Evolutionary conservation across 2,113 vertebrate genomes (phyloP), one percentile per base, ranked within the genome.

Genomic region (Melospiza melodia): DNA sequence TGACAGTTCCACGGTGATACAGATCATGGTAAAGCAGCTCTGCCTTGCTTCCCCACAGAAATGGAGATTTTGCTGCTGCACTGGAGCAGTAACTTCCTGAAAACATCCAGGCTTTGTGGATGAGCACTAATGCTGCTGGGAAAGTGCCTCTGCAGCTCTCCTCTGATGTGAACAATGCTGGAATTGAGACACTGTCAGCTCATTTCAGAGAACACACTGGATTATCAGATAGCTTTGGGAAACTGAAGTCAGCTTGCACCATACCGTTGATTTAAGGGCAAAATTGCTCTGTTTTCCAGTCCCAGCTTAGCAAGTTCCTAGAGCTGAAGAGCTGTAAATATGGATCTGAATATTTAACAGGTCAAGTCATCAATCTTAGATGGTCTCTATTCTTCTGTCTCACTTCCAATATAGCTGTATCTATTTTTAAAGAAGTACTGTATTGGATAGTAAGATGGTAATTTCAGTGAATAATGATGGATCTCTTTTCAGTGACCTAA

Each of bases 281-380:
- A 78, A 86, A 61, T n/a, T 52, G 33, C 41, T n/a, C 44, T 78
- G 49, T 89, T 94, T 96, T 61, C 73, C 65, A 84, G 75, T 44
- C 63, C 68, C 73, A 79, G 66, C 5, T 44, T 73, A 41, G 0
- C 27, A 9, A 86, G n/a, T 75, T 90, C 67, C 68, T 71, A 33
- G 28, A 79, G 82, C 75, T 44, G 76, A 81, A 76, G 76, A 94
- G 89, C 94, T 94, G 97, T 97, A 97, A 97, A 98, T 97, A 98
- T 15, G 58, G 81, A 84, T 96, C 97, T 98, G 96, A 98, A 98
- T 98, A 98, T 98, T 98, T 98, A 98, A 97, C 94, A 89, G 79
- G 80, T 74, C 15, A 24, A 61, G 54, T 94, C 84, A 97, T 98
- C 93, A 87, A 76, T 98, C 97, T 97, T 67, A 20, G 5, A 10